Percentiles rank a stretch among this genome's conserved stretches.
phyloP scores from a whole-genome alignment of 1,140 invertebrate species.

The Campoletis sonorensis region DNA sequence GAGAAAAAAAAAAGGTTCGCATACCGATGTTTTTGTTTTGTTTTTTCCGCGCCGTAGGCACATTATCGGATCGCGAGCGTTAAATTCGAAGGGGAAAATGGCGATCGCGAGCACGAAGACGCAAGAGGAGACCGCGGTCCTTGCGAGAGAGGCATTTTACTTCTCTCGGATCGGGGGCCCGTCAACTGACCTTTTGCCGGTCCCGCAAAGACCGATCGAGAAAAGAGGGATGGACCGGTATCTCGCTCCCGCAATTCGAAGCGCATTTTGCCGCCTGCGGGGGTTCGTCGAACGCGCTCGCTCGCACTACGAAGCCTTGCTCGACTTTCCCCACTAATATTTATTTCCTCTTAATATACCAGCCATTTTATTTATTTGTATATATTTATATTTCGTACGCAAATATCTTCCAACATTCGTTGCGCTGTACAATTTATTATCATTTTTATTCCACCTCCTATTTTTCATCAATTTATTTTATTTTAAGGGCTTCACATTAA shows the following conservation, averaged over 20 bases:
- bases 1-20: no score
- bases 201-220: conserved; percentile 43
- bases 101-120: neutral
- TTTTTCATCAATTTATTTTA: no score
- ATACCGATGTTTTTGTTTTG: no score
- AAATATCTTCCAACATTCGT: no score
- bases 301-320: conserved; percentile 9
- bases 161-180: neutral
- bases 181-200: conserved; percentile 51
- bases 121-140: neutral
- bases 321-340: neutral
- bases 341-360: no score
- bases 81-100: neutral
- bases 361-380: no score
- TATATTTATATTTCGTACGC: no score
- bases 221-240: conserved; percentile 54
- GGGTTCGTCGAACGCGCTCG: neutral
- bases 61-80: conserved; percentile 28
- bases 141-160: neutral
- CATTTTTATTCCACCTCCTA: no score
- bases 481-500: no score
- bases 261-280: conserved; percentile 22
- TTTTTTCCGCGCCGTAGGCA: no score
- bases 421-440: no score
- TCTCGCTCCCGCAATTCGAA: conserved; percentile 40